A percentile compares a stretch with the other conserved stretches of the same genome.
These are phyloP conservation scores for Microchrysa polita DNA, from an alignment of 2,888 invertebrate genomes.

Conservation along the genomic window DNA sequence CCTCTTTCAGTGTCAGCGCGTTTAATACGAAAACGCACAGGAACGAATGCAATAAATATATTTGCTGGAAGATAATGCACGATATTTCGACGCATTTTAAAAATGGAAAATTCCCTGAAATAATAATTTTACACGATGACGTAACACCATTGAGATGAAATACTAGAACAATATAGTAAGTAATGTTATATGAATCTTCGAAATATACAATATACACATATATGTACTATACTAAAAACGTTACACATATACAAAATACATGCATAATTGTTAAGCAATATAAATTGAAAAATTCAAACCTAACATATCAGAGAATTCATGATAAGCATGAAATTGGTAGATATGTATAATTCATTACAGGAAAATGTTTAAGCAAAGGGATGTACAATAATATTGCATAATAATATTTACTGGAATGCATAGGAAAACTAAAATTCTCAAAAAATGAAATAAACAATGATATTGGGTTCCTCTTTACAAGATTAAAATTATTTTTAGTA, in stretches of 20 bases:
- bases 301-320: slow-evolving; percentile 33
- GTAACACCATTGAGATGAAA: background rate
- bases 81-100: slow-evolving; percentile 41
- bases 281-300: slow-evolving; percentile 30
- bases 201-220: no score
- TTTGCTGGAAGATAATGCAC: slow-evolving; percentile 76
- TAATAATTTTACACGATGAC: background rate
- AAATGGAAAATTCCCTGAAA: slow-evolving; percentile 24
- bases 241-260: slow-evolving; percentile 30
- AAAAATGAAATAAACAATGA: slow-evolving; percentile 26
- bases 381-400: background rate
- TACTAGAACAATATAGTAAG: background rate
- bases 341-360: slow-evolving; percentile 12
- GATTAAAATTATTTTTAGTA: background rate
- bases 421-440: slow-evolving; percentile 8
- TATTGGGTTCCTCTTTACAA: slow-evolving; percentile 2
- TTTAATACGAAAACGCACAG: slow-evolving; percentile 76
- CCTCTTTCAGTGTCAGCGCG: slow-evolving; percentile 74
- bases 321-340: slow-evolving; percentile 18
- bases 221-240: no score
- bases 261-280: slow-evolving; percentile 36
- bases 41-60: slow-evolving; percentile 79
- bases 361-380: background rate
- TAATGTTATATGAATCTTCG: slow-evolving; percentile 33
- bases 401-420: background rate